Base-by-base conservation (phyloP, 2,113 vertebrate species). In the Origma solitaria region DNA sequence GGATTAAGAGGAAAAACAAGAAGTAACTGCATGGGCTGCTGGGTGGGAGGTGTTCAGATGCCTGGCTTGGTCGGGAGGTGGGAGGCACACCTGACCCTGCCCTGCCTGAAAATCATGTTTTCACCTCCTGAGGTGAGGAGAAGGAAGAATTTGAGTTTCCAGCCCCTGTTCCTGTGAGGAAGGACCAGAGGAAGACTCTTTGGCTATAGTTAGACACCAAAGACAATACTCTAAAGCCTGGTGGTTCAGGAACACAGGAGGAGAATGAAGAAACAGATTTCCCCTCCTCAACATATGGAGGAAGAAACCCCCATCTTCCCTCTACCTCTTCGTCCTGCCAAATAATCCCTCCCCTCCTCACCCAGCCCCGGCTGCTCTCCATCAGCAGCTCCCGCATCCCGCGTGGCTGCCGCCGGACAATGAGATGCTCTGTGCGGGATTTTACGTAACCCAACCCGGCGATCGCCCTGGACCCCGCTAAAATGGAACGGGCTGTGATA, bases 401-500 rank as follows among this genome's bases (percentile, higher is more conserved):
- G 47, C 10, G 6, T 83, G 82, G 82, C 44, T 4, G 24, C 57
- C 0, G 2, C 35, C 0, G 11, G 85, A 97, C 96, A 96, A 97
- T 96, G 82, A 51, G 94, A 86, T 83, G 86, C 90, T 96, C 92
- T 96, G 95, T 96, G 92, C 1, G 51, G 94, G 82, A 64, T 82
- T 93, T 97, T 97, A 96, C 21, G 6, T 95, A 97, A 97, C 79
- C 50, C 61, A 88, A 4, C 50, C 58, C 90, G 0, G 88, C 64
- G 2, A 76, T 91, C 9, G n/a, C 72, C 50, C 73, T 2, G 90
- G 92, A 91, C 94, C 82, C 79, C 0, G 5, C 69, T 95, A 49
- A 88, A 95, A 87, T 42, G 82, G 94, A 90, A 62, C 11, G 23
- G 93, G 87, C 91, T 3, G 37, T 40, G 77, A 94, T 96, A 95